These are phyloP conservation scores for Ptychadena robeensis DNA, from an alignment of 2,797 vertebrate species.

Conservation along the genomic window DNA sequence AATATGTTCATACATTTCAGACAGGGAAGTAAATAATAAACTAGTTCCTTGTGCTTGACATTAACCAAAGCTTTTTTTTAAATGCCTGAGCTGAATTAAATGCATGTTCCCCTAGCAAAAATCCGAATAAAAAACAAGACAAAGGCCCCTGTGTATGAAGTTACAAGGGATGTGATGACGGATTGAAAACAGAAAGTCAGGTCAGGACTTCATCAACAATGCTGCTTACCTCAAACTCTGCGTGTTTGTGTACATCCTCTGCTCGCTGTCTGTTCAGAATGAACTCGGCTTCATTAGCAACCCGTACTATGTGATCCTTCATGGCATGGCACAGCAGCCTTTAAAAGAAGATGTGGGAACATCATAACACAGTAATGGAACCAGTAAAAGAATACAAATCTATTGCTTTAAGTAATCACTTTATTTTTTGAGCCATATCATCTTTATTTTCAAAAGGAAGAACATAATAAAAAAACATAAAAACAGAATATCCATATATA, in stretches of 20 bases:
- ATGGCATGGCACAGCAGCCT: constrained; percentile 96
- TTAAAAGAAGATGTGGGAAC: constrained; percentile 52
- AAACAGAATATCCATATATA: too few species aligned
- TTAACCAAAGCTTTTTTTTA: constrained; percentile 66
- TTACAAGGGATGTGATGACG: constrained; percentile 60
- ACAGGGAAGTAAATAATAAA: constrained; percentile 64
- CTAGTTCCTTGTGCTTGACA: constrained; percentile 60
- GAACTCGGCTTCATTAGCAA: constrained; percentile 97
- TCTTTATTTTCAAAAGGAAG: too few species aligned
- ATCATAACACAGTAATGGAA: background rate
- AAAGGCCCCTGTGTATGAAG: constrained; percentile 38
- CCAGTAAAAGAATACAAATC: too few species aligned
- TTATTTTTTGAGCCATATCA: too few species aligned
- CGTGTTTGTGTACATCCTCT: constrained; percentile 96
- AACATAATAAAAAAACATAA: background rate
- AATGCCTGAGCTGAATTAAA: constrained; percentile 63
- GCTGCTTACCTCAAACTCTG: constrained; percentile 93
- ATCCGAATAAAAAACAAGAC: constrained; percentile 59
- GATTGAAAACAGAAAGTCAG: constrained; percentile 66
- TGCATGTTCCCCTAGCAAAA: constrained; percentile 52
- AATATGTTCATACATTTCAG: constrained; percentile 64
- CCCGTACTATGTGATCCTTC: constrained; percentile 98
- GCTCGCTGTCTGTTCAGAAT: constrained; percentile 96
- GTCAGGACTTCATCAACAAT: constrained; percentile 43
- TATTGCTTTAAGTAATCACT: too few species aligned